Evolutionary conservation across 92 coral and sea anemone species (phyloP), one percentile per base, ranked within the genome.

Genomic region (Zoanthus solanderi): DNA sequence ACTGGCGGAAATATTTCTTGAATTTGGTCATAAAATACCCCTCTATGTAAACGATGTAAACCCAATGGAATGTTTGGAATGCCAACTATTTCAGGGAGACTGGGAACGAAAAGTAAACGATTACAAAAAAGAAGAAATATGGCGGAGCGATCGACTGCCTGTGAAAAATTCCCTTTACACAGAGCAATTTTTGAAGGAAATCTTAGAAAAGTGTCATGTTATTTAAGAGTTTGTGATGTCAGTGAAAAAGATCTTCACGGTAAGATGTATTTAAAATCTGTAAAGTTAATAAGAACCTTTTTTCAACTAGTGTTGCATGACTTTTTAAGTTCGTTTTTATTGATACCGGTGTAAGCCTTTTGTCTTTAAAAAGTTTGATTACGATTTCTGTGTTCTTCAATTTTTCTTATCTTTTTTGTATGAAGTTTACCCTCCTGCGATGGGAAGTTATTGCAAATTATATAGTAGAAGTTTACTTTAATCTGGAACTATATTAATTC

Each of bases 171-270:
- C 80, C 99, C 98, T 60, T 95, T 97, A 60, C 99, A 97, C 69
- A 95, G 85, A 90, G 99, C 99, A 31, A 93, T 97, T 60, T 97
- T 95, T 89, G 98, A 97, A 74, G 99, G 99, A 34, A 97, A 97
- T 91, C 85, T 97, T 9, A 91, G 99, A 31, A 97, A 95, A 76
- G 98, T 97, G 77, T 97, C 99, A 45, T 76, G 91, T 48, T 93
- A 90, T 47, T 79, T 97, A 80, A 88, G 97, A 37, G 80, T 89
- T 75, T 93, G 95, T 78, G 97, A 95, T 86, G 84, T 97, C 75
- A 93, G 69, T 58, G 96, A 95, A 82, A 93, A 88, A 91, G 99
- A 97, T 90, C 66, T 91, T 17, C 97, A 97, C 81, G 99, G 99
- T 97, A 93, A 83, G 93, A 44, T 2, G 30, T 12, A 9, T 69